Base-by-base conservation (phyloP, 1,140 invertebrate species). In the Pseudomyrmex pallidus region DNA sequence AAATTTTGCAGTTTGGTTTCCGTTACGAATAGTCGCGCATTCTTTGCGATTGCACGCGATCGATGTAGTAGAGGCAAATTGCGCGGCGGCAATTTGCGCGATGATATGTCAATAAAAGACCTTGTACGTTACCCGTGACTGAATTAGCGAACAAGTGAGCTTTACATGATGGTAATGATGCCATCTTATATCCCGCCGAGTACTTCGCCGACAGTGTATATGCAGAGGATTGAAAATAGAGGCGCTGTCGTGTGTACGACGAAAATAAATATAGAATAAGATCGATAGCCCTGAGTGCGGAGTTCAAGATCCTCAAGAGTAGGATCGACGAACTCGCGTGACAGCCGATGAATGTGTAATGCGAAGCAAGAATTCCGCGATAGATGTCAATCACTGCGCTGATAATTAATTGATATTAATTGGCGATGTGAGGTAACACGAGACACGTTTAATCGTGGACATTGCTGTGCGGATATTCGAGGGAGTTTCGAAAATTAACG, bases 271-370 rank as follows among this genome's bases (percentile, higher is more conserved):
- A 72, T 70, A 80, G 76, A 72, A 80, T 59, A 20, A 61, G 44
- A 80, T 82, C 78, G 68, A 82, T 82, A 64, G 1, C 17, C 72
- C 70, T 82, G 68, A 82, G 9, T 35, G 35, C 17, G 25, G 61
- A 74, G 72, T 74, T 82, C 78, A 74, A 74, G 78, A 77, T 83
- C 73, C 82, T 76, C 62, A 10, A 35, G 72, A 76, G 66, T n/a
- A 83, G 50, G 73, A 83, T 77, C 72, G 82, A 48, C 67, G 82
- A 80, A 83, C 73, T 83, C 73, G 82, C 73, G 82, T 66, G 62
- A 77, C 59, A 77, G 52, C 1, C 61, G 63, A 77, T 78, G 12
- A 83, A 83, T 78, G 8, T 56, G n/a, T 64, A 83, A 83, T 77
- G 44, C 15, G 52, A 59, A 66, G 4, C 20, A 57, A 46, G 61